Evolutionary conservation across 2,888 invertebrate genomes (phyloP), one percentile per base, ranked within the genome.

Genomic region (Parnassius smintheus): DNA sequence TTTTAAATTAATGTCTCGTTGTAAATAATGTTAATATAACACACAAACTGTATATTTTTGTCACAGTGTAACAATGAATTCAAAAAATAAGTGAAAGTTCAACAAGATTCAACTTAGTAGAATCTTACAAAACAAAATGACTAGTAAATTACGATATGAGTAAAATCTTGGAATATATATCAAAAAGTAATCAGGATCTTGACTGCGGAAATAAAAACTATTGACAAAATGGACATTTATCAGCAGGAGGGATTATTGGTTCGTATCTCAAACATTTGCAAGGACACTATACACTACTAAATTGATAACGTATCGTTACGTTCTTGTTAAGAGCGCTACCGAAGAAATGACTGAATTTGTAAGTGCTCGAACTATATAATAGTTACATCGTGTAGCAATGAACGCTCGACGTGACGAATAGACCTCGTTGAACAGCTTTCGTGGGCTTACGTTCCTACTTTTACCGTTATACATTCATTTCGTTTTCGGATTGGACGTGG

Each of bases 381-480:
- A 76, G 81, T 79, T 84, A 81, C 69, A 68, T 78, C 72, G 76
- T 88, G 83, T 82, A 83, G 88, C 86, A 90, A 88, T 89, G 88
- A 75, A 79, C 78, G 78, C 77, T 64, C 78, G 79, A 75, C 75
- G 75, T 77, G 76, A 77, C 75, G 75, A 79, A 75, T 80, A 78
- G 75, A 84, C 80, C 86, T 82, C 78, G 88, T 81, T 82, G 70
- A 78, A 80, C 88, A 81, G 86, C 91, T 91, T 91, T 91, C 91
- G 80, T 88, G 82, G 81, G 77, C 77, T 82, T 81, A 76, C 81
- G 79, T 84, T 85, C 81, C 82, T 78, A 87, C 91, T 86, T 91
- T 90, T 91, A 91, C 91, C 89, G 91, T 91, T 91, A 89, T 75
- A 78, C 87, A 83, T 84, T 89, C 91, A 91, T 91, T 91, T 91